A percentile compares a stretch with the other conserved stretches of the same genome.
Conservation (phyloP, 53 echinoderm and acorn worm genomes). For the Hippasteria phrygiana region DNA sequence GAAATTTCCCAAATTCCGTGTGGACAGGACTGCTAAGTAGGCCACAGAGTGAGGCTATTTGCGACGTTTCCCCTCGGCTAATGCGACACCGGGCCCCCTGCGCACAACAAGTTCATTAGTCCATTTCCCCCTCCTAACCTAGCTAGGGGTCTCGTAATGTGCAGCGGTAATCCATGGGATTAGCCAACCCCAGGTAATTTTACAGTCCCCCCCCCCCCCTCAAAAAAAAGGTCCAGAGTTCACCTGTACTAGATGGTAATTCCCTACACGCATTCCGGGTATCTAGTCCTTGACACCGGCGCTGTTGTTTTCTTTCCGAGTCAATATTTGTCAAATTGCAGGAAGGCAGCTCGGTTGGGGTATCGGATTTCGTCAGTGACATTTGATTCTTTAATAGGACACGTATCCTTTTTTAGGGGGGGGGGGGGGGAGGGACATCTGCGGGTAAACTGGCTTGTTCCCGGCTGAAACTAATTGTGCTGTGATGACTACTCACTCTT, state of each 20-base stretch:
- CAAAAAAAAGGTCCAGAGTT: conserved; percentile 2
- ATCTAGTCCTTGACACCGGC: background rate
- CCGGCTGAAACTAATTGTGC: too few species aligned
- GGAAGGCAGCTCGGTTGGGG: conserved; percentile 7
- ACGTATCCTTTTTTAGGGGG: background rate
- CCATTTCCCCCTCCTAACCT: conserved; percentile 25
- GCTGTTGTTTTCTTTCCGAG: conserved; percentile 33
- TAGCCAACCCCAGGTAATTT: conserved; percentile 31
- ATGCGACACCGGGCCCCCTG: background rate
- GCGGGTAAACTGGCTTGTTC: too few species aligned
- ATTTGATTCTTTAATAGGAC: background rate
- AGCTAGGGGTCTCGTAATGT: conserved; percentile 37
- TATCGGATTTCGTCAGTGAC: conserved; percentile 23
- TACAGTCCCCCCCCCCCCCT: background rate
- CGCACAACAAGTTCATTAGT: conserved; percentile 62
- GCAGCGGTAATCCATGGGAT: conserved; percentile 59
- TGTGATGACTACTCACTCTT: too few species aligned
- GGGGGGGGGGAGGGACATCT: too few species aligned
- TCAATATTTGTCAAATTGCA: conserved; percentile 42
- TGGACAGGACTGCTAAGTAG: conserved; percentile 30
- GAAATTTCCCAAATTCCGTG: conserved; percentile 3
- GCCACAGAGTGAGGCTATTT: conserved; percentile 53
- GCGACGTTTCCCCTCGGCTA: conserved; percentile 4
- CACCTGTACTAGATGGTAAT: conserved; percentile 51
- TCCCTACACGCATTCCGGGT: background rate